phyloP scores from a whole-genome alignment of 2,888 invertebrate species.

The Phanerotoma sp. region DNA sequence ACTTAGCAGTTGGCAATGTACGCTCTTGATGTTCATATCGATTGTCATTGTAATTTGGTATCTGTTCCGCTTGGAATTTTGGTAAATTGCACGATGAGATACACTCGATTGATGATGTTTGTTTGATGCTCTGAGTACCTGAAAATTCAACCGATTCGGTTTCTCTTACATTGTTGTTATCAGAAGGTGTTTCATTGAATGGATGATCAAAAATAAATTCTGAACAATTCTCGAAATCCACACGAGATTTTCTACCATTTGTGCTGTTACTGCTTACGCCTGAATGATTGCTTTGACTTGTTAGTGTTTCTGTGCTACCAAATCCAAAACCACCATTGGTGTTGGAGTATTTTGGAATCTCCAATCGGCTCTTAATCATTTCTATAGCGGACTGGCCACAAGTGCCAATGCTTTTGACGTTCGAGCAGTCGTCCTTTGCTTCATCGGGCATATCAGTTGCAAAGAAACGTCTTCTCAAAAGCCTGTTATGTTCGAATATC shows the following conservation, averaged over 20 bases:
- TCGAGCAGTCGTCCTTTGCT: neutral
- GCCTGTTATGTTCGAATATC: slow-evolving; percentile 52
- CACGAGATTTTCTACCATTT: slow-evolving; percentile 46
- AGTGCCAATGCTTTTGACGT: neutral
- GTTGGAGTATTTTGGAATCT: neutral
- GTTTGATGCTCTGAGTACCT: slow-evolving; percentile 1
- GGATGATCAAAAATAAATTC: slow-evolving; percentile 31
- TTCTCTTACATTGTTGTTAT: neutral
- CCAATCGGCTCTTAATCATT: slow-evolving; percentile 3
- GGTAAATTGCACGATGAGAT: slow-evolving; percentile 7
- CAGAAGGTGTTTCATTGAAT: neutral
- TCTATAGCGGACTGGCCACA: neutral
- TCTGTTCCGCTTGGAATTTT: neutral
- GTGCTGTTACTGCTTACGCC: slow-evolving; percentile 47
- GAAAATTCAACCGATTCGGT: slow-evolving; percentile 3
- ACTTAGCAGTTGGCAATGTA: too few relatives aligned
- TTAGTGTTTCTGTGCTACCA: slow-evolving; percentile 53
- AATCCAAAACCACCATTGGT: slow-evolving; percentile 47
- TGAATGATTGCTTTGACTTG: slow-evolving; percentile 54
- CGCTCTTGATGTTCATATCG: slow-evolving; percentile 1
- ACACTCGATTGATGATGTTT: neutral
- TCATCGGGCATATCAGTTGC: slow-evolving; percentile 28
- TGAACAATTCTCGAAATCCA: slow-evolving; percentile 43
- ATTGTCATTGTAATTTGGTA: slow-evolving; percentile 8
- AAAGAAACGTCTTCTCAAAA: slow-evolving; percentile 50